Evolutionary conservation across 2,888 invertebrate genomes (phyloP).

Genomic region (Argyresthia goedartella): DNA sequence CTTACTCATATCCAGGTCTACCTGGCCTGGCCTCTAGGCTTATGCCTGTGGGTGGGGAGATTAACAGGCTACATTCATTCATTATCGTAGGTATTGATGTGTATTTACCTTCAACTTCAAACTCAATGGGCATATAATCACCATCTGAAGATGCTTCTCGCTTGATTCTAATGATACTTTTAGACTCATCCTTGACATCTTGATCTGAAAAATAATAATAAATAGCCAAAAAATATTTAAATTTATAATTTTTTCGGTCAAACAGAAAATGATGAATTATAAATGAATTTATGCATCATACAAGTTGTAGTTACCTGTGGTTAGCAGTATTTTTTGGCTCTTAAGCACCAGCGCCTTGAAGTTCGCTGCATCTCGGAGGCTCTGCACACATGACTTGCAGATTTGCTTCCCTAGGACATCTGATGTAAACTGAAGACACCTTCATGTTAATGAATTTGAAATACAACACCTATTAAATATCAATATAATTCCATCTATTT

Average conservation of each 20-base stretch:
- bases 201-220: neutral
- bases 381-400: slow-evolving; percentile 27
- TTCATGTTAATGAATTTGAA: neutral
- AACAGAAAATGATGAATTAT: neutral
- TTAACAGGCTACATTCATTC: too few relatives aligned
- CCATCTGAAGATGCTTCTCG: neutral
- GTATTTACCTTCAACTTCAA: too few relatives aligned
- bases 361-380: slow-evolving; percentile 19
- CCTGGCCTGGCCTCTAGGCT: too few relatives aligned
- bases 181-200: neutral
- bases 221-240: neutral
- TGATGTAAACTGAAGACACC: neutral
- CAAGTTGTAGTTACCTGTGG: too few relatives aligned
- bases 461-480: neutral
- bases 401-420: slow-evolving; percentile 12
- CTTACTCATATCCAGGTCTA: too few relatives aligned
- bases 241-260: neutral
- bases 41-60: too few relatives aligned
- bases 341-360: slow-evolving; percentile 28
- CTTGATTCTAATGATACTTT: neutral
- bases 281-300: too few relatives aligned
- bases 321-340: slow-evolving; percentile 9
- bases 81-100: too few relatives aligned
- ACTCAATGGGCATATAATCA: neutral
- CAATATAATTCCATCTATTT: too few relatives aligned